Conservation (phyloP, 2,888 invertebrate species). For the Caenorhabditis sulstoni region DNA sequence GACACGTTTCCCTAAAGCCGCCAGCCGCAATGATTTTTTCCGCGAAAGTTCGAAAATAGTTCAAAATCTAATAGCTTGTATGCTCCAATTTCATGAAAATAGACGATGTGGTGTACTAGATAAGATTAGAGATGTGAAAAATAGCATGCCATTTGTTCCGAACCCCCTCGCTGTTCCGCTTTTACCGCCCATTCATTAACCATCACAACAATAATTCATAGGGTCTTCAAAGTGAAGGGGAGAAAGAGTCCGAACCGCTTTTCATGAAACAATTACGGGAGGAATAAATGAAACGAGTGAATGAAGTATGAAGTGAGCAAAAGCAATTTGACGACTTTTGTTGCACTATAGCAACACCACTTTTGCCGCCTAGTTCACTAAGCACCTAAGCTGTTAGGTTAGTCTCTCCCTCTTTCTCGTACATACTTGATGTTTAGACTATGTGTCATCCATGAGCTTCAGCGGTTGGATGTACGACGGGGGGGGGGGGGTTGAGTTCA, state of each 20-base stretch:
- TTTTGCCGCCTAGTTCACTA: slow-evolving; percentile 28
- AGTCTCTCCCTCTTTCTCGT: too few relatives aligned
- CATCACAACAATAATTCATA: slow-evolving; percentile 37
- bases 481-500: background rate
- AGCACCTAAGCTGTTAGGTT: slow-evolving; percentile 35
- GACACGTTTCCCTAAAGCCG: too few relatives aligned
- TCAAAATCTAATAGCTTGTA: too few relatives aligned
- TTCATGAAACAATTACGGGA: slow-evolving; percentile 46
- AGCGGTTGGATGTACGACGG: background rate
- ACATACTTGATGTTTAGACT: slow-evolving; percentile 23
- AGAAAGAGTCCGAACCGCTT: background rate
- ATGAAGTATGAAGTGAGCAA: slow-evolving; percentile 18
- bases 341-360: slow-evolving; percentile 22
- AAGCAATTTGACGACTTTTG: slow-evolving; percentile 16
- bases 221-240: background rate
- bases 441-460: slow-evolving; percentile 32
- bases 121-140: too few relatives aligned
- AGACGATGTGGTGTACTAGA: too few relatives aligned
- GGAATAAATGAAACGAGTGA: slow-evolving; percentile 23
- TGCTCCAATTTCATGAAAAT: too few relatives aligned
- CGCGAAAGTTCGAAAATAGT: too few relatives aligned
- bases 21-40: too few relatives aligned
- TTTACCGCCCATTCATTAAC: slow-evolving; percentile 30
- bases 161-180: background rate
- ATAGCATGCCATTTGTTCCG: background rate